phyloP scores from a whole-genome alignment of 2,113 vertebrate species.

The Nematolebias whitei region DNA sequence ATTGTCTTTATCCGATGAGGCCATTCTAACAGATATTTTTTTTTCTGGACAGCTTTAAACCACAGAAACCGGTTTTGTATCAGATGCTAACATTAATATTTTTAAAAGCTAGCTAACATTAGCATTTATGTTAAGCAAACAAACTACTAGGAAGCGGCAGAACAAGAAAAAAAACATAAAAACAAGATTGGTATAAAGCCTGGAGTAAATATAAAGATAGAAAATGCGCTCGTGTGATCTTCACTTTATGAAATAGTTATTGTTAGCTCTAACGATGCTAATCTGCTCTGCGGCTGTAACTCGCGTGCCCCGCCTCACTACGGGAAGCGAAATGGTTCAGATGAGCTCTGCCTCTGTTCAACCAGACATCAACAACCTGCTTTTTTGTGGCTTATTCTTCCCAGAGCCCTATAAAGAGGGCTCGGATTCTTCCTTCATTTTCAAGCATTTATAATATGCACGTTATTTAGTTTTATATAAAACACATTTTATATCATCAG shows the following conservation, averaged over 20 bases:
- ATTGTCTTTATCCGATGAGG: constrained; percentile 51
- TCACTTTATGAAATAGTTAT: background rate
- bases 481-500: no score
- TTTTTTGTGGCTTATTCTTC: no score
- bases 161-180: background rate
- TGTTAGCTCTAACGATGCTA: background rate
- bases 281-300: background rate
- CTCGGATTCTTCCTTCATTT: no score
- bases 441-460: no score
- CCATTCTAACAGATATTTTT: no score
- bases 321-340: constrained; percentile 30
- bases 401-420: no score
- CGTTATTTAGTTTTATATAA: no score
- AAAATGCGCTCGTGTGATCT: background rate
- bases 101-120: constrained; percentile 27
- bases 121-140: constrained; percentile 2
- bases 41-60: background rate
- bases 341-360: no score
- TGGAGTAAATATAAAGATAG: accelerated
- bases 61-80: background rate
- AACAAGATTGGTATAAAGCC: background rate
- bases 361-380: no score
- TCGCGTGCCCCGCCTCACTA: constrained; percentile 28
- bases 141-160: background rate
- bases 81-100: background rate